Base-by-base conservation (phyloP, 2,113 vertebrate species). In the Zapus hudsonius region DNA sequence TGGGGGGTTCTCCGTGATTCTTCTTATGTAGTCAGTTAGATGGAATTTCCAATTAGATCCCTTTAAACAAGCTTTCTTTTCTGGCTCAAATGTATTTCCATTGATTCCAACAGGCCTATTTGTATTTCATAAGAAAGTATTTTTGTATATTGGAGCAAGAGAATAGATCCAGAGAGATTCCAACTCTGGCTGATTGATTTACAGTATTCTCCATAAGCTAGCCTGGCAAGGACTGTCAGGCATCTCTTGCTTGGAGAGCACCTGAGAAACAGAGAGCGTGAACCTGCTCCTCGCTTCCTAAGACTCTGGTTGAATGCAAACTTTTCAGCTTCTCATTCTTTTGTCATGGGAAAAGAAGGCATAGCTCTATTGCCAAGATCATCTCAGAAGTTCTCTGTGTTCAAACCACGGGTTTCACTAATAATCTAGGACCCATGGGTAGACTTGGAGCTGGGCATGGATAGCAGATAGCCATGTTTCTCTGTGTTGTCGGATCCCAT, bases 31-130 rank as follows among this genome's bases (percentile, higher is more conserved):
- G 15, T 78, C 78, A 19, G 12, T 82, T 38, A 47, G n/a, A 52
- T 6, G 13, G 73, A 36, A 55, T 90, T 85, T 78, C 31, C 25
- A 59, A 40, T 36, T 31, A 64, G 19, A 17, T 79, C 42, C 44
- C n/a, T 59, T 92, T 42, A 75, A 86, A 89, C 13, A 92, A 52
- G 66, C 25, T 75, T 84, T 75, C 17, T 63, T 76, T 87, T 87
- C 44, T 89, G 40, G 38, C 44, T 78, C 80, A 87, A 63, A 36
- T 36, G 16, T 66, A 76, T 40, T 12, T 78, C 73, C 29, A 2
- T 36, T 80, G 47, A 44, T 85, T 93, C 73, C 38, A 72, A 61
- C 1, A 74, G 57, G 42, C 61, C 63, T 73, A 36, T 63, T 88
- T 69, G 29, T 3, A 6, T 36, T 66, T 87, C 20, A 78, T 47